Evolutionary conservation across 2,888 invertebrate species (phyloP).

Genomic region (Nomada flava): DNA sequence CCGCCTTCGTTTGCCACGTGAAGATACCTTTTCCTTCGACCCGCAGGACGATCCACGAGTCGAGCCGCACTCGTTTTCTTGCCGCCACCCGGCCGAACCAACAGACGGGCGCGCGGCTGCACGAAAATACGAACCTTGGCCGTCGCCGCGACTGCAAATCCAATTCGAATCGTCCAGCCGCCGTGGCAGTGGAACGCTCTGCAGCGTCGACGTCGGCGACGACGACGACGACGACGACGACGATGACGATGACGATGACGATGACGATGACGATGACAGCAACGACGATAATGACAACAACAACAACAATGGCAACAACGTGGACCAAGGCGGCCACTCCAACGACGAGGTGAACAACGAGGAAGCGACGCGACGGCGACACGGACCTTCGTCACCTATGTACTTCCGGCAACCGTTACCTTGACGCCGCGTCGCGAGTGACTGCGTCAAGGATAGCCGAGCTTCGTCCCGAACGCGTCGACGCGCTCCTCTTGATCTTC

Average conservation of each 20-base stretch:
- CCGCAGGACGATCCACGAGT: too few relatives aligned
- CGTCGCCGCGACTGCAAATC: not conserved
- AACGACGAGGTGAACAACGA: conserved; percentile 62
- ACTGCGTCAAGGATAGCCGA: conserved; percentile 40
- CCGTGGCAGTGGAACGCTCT: not conserved
- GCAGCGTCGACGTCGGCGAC: too few relatives aligned
- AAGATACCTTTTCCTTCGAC: too few relatives aligned
- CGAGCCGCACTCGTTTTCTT: too few relatives aligned
- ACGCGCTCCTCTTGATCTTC: conserved; percentile 12
- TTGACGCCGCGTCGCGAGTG: conserved; percentile 58
- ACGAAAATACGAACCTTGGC: conserved; percentile 30
- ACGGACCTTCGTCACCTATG: conserved; percentile 30
- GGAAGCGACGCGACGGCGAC: conserved; percentile 58
- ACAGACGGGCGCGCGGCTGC: not conserved
- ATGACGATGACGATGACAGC: not conserved
- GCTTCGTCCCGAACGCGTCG: not conserved
- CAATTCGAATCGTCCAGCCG: not conserved
- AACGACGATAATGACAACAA: conserved; percentile 1
- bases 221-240: too few relatives aligned
- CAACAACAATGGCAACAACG: too few relatives aligned
- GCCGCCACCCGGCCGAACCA: not conserved
- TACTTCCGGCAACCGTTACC: conserved; percentile 60
- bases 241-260: too few relatives aligned
- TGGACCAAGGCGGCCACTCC: conserved; percentile 22
- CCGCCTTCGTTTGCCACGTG: too few relatives aligned